A percentile compares a stretch with the other conserved stretches of the same genome.
phyloP scores from a whole-genome alignment of 2,113 vertebrate species.

The Gopherus evgoodei region DNA sequence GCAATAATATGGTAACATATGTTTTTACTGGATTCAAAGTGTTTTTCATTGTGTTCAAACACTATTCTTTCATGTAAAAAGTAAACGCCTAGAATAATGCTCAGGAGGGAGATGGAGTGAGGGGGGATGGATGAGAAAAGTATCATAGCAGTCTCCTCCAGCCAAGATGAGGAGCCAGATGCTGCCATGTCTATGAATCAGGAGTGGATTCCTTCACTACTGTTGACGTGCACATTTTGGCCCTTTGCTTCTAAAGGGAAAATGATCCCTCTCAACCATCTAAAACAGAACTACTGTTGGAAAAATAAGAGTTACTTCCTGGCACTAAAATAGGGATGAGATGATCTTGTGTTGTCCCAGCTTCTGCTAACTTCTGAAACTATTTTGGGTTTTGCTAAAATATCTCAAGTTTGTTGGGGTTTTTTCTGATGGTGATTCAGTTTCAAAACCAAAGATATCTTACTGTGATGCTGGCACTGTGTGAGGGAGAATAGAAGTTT shows the following conservation, averaged over 20 bases:
- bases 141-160: background rate
- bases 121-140: background rate
- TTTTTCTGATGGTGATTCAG: background rate
- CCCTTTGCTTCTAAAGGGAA: background rate
- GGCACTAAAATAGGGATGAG: background rate
- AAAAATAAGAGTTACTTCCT: background rate
- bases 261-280: background rate
- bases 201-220: background rate
- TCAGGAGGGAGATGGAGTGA: slow-evolving; percentile 49
- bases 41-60: background rate
- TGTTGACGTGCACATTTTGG: background rate
- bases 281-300: background rate
- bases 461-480: background rate
- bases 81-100: background rate
- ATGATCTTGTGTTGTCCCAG: background rate
- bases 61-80: background rate
- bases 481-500: slow-evolving; percentile 22
- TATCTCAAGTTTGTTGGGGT: background rate
- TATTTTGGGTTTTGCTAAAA: background rate
- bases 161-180: slow-evolving; percentile 11
- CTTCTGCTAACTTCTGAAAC: background rate
- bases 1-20: background rate
- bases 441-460: background rate
- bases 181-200: background rate
- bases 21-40: background rate